phyloP scores from a whole-genome alignment of 1,140 invertebrate species.

The Sminthurides bifidus region DNA sequence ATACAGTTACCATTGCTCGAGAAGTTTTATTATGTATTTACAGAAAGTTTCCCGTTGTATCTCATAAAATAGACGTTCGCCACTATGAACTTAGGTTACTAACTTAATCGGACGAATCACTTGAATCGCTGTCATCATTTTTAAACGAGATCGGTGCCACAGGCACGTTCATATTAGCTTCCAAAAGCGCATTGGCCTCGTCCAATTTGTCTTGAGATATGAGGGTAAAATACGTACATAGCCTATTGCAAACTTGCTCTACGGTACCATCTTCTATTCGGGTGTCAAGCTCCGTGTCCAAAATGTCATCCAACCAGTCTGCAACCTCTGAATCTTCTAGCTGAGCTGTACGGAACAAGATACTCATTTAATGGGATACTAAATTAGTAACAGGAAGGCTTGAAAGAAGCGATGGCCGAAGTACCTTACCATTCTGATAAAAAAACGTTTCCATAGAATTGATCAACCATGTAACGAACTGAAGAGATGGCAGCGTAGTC shows the following conservation, averaged over 20 bases:
- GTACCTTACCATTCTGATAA: neutral
- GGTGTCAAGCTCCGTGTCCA: neutral
- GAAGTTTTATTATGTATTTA: too few relatives aligned
- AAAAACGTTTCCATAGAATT: neutral
- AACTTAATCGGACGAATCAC: too few relatives aligned
- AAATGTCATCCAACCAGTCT: slow-evolving; percentile 2
- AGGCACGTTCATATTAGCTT: too few relatives aligned
- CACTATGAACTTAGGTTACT: too few relatives aligned
- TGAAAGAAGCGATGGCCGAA: neutral
- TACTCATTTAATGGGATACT: neutral
- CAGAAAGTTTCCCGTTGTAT: too few relatives aligned
- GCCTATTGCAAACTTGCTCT: neutral
- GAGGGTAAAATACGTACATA: slow-evolving; percentile 5
- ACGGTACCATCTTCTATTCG: neutral
- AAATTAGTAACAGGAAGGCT: neutral
- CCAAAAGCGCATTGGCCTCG: neutral
- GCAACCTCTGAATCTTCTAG: neutral
- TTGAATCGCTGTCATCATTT: too few relatives aligned
- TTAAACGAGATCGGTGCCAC: too few relatives aligned
- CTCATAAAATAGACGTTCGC: too few relatives aligned
- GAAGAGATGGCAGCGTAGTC: neutral
- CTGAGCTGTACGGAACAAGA: neutral
- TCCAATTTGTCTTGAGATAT: neutral
- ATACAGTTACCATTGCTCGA: too few relatives aligned
- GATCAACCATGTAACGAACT: neutral